These are phyloP conservation scores for Sebastes steindachneri DNA, from an alignment of 2,797 vertebrate genomes.

Conservation along the genomic window DNA sequence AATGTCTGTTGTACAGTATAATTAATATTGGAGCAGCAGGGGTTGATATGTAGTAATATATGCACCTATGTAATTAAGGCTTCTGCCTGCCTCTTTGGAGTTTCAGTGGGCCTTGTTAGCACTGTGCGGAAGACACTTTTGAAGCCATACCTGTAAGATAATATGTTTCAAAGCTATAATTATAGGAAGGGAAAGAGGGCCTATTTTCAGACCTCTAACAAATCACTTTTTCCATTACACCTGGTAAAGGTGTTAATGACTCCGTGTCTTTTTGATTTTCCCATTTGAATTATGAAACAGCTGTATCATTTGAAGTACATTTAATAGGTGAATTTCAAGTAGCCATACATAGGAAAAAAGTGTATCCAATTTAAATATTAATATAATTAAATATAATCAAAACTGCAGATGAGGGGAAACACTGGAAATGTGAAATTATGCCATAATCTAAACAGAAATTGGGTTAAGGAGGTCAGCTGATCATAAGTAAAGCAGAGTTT, in stretches of 20 bases:
- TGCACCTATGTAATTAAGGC: conserved; percentile 80
- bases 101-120: conserved; percentile 79
- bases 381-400: conserved; percentile 8
- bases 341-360: conserved; percentile 42
- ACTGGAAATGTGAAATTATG: conserved; percentile 18
- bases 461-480: conserved; percentile 9
- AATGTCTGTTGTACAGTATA: conserved; percentile 68
- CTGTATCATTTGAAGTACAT: conserved; percentile 79
- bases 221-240: conserved; percentile 86
- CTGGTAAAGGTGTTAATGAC: conserved; percentile 87
- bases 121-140: conserved; percentile 69
- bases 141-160: conserved; percentile 82
- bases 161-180: conserved; percentile 86
- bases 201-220: conserved; percentile 85
- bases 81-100: conserved; percentile 69
- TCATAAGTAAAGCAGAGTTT: conserved; percentile 15
- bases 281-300: conserved; percentile 83
- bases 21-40: conserved; percentile 75
- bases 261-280: conserved; percentile 84
- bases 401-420: conserved; percentile 19
- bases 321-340: conserved; percentile 79
- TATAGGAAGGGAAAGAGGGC: conserved; percentile 79
- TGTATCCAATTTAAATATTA: conserved; percentile 70
- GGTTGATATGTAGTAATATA: conserved; percentile 77
- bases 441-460: conserved; percentile 15